phyloP scores from a whole-genome alignment of 1,140 invertebrate species.

The Drosophila takahashii region DNA sequence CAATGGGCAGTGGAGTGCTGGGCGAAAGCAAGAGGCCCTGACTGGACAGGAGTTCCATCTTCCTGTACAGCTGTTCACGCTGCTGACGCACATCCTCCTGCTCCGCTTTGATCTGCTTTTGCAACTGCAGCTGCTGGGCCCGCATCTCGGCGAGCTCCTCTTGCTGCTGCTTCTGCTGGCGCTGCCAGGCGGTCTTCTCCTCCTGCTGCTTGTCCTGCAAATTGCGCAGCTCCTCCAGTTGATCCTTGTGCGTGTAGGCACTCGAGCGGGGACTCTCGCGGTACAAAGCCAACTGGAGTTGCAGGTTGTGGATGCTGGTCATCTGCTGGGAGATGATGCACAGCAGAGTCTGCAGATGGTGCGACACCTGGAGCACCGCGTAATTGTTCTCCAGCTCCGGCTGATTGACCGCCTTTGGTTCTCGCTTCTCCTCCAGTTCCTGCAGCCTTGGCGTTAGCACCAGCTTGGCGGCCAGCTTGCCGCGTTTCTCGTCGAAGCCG shows the following conservation, averaged over 20 bases:
- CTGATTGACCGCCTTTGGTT: constrained; percentile 57
- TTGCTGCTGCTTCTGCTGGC: constrained; percentile 87
- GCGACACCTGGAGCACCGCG: constrained; percentile 90
- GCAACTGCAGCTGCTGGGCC: constrained; percentile 84
- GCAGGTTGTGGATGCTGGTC: constrained; percentile 91
- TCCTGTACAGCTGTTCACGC: constrained; percentile 93
- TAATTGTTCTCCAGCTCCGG: constrained; percentile 88
- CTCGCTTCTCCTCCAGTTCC: constrained; percentile 76
- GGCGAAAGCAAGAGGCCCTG: constrained; percentile 89
- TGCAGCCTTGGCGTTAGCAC: constrained; percentile 71
- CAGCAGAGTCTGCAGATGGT: constrained; percentile 92
- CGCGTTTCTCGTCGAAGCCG: constrained; percentile 92
- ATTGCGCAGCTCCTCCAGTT: constrained; percentile 90
- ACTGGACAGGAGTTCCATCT: constrained; percentile 91
- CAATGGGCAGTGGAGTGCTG: constrained; percentile 80
- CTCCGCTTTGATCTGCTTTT: constrained; percentile 89
- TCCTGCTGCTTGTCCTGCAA: constrained; percentile 91
- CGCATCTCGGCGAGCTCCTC: constrained; percentile 89
- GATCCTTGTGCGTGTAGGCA: constrained; percentile 89
- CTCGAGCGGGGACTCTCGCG: constrained; percentile 85
- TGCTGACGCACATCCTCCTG: constrained; percentile 94
- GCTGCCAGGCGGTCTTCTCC: constrained; percentile 92
- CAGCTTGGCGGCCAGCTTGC: constrained; percentile 68
- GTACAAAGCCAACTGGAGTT: constrained; percentile 88
- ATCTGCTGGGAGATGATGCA: constrained; percentile 94